A percentile compares a stretch with the other conserved stretches of the same genome.
Conservation (phyloP, 2,113 vertebrate species). For the Rhipidura dahli region DNA sequence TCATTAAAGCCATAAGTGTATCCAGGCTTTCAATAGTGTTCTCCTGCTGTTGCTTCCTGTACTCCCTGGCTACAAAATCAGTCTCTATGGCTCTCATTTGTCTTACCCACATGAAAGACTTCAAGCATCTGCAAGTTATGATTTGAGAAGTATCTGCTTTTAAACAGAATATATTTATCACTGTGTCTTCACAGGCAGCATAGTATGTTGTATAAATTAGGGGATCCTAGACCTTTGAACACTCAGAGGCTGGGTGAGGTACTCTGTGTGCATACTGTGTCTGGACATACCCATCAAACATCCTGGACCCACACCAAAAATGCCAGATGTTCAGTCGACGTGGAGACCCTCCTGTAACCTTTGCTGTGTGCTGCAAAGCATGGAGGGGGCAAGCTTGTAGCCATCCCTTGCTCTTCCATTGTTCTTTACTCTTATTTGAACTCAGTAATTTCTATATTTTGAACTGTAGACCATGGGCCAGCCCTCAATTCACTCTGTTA, state of each 20-base stretch:
- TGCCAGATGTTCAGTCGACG: conserved; percentile 70
- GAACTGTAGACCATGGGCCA: neutral
- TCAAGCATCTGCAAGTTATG: conserved; percentile 75
- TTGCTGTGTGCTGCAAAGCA: neutral
- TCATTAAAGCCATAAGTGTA: conserved; percentile 62
- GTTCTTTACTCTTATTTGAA: neutral
- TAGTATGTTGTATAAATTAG: conserved; percentile 58
- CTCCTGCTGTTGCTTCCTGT: conserved; percentile 72
- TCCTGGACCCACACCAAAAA: conserved; percentile 71
- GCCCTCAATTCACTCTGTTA: neutral
- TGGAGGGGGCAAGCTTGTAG: neutral
- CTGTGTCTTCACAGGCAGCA: conserved; percentile 53
- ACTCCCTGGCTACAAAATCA: conserved; percentile 69
- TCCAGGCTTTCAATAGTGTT: conserved; percentile 59
- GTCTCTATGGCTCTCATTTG: conserved; percentile 70
- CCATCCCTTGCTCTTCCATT: neutral
- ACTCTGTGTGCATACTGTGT: conserved; percentile 12
- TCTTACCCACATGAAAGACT: conserved; percentile 78
- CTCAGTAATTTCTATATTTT: neutral
- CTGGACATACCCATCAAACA: conserved; percentile 70
- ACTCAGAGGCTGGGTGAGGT: conserved; percentile 55
- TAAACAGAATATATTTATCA: conserved; percentile 74
- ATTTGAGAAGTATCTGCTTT: conserved; percentile 77
- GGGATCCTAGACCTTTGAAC: conserved; percentile 61
- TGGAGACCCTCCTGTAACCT: conserved; percentile 38